These are phyloP conservation scores for Malurus alboscapulatus DNA, from an alignment of 2,113 vertebrate genomes.

Conservation along the genomic window DNA sequence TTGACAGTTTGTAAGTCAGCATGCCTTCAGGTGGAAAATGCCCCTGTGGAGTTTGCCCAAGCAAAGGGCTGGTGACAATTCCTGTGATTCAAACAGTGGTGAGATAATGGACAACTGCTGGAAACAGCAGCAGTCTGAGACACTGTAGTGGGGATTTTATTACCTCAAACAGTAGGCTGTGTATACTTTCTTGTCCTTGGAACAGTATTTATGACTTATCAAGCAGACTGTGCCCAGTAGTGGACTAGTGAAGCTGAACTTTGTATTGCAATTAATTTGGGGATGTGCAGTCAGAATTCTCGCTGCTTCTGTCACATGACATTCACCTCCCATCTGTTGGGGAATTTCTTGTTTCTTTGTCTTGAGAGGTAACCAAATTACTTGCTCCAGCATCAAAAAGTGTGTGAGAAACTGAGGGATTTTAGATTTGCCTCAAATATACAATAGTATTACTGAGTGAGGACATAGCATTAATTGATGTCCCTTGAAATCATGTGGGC, in stretches of 20 bases:
- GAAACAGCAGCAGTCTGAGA: neutral
- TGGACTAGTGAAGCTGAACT: neutral
- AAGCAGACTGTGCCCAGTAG: neutral
- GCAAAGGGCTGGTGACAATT: neutral
- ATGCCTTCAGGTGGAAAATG: neutral
- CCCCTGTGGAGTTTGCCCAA: neutral
- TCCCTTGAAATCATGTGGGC: rapidly evolving
- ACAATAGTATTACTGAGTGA: neutral
- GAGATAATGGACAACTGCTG: neutral
- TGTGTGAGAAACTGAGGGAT: rapidly evolving
- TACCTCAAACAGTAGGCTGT: neutral
- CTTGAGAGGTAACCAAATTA: neutral
- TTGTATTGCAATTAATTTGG: neutral
- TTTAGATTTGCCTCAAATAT: neutral
- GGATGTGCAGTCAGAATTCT: rapidly evolving
- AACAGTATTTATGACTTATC: neutral
- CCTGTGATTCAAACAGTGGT: neutral
- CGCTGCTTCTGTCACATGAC: neutral
- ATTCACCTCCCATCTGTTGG: neutral
- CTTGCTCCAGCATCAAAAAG: neutral
- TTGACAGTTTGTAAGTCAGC: neutral
- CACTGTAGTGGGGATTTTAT: neutral
- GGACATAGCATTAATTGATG: rapidly evolving
- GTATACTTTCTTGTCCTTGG: neutral
- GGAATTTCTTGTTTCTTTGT: neutral